Percentiles rank a stretch among this genome's conserved stretches.
phyloP scores from a whole-genome alignment of 1,140 invertebrate genomes.

The Coenobita brevimanus region DNA sequence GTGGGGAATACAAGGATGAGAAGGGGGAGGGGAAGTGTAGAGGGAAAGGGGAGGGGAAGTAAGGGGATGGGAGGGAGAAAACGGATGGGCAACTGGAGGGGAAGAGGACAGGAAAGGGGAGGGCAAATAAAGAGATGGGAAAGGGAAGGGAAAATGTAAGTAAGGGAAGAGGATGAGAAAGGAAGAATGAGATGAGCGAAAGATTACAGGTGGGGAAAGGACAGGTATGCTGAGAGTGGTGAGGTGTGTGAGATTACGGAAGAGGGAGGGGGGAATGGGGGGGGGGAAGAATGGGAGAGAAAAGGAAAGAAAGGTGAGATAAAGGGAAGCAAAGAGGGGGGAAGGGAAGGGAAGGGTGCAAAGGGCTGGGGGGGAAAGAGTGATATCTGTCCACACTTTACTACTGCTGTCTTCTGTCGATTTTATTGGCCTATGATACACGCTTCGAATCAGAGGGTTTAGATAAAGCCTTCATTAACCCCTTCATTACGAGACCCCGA shows the following conservation, averaged over 20 bases:
- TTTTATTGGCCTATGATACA: too few relatives aligned
- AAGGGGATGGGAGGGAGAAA: neutral
- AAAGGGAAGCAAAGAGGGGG: neutral
- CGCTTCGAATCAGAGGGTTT: too few relatives aligned
- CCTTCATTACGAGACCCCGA: too few relatives aligned
- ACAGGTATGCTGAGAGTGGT: neutral
- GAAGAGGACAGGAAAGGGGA: neutral
- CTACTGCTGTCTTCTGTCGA: too few relatives aligned
- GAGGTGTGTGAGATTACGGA: neutral
- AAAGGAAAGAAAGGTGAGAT: neutral
- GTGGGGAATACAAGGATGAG: neutral
- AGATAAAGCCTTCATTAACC: too few relatives aligned
- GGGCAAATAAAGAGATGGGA: neutral
- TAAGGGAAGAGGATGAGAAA: neutral
- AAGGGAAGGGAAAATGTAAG: neutral
- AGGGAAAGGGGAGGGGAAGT: neutral
- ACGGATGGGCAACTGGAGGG: neutral
- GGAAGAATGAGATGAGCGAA: neutral
- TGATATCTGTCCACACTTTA: too few relatives aligned
- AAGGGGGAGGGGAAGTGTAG: neutral
- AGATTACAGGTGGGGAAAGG: neutral
- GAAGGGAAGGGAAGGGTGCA: neutral
- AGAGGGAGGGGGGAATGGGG: neutral
- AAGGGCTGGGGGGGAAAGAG: neutral
- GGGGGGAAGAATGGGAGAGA: neutral